Percentiles rank a stretch among this genome's conserved stretches.
These are phyloP conservation scores for Leucophora obtusa DNA, from an alignment of 2,888 invertebrate species.

Conservation along the genomic window DNA sequence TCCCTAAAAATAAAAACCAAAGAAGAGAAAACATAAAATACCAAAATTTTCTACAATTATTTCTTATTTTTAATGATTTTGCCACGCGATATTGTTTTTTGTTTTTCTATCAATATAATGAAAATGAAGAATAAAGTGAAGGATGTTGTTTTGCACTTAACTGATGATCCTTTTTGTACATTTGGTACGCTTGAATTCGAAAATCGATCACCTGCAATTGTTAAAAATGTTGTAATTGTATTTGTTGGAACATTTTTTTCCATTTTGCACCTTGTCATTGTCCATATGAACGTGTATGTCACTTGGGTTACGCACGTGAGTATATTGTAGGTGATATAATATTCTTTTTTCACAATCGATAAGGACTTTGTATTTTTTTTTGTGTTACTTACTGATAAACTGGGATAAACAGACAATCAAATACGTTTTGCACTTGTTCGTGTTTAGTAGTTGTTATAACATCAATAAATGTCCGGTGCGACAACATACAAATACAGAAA, in stretches of 20 bases:
- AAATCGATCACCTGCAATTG: conserved; percentile 58
- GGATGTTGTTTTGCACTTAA: conserved; percentile 47
- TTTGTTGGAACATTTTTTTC: conserved; percentile 30
- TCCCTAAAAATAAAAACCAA: conserved; percentile 7
- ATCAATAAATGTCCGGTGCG: conserved; percentile 39
- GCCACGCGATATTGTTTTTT: conserved; percentile 57
- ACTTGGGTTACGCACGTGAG: conserved; percentile 56
- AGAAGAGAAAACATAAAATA: neutral
- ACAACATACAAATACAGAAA: neutral
- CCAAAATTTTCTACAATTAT: conserved; percentile 38
- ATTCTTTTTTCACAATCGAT: conserved; percentile 32
- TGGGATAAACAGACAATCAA: conserved; percentile 53
- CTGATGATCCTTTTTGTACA: conserved; percentile 25
- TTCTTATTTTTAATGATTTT: conserved; percentile 60
- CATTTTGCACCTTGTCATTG: conserved; percentile 58
- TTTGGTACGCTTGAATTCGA: conserved; percentile 33
- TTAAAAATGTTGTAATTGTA: conserved; percentile 51
- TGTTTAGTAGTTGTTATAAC: conserved; percentile 13
- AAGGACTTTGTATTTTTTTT: conserved; percentile 12
- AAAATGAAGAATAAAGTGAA: conserved; percentile 3
- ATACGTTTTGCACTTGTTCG: conserved; percentile 51
- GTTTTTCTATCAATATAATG: neutral
- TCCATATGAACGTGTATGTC: conserved; percentile 28
- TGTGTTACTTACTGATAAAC: conserved; percentile 9
- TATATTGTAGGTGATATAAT: conserved; percentile 14